Evolutionary conservation across 2,888 invertebrate species (phyloP).

Genomic region (Conomelus anceps): DNA sequence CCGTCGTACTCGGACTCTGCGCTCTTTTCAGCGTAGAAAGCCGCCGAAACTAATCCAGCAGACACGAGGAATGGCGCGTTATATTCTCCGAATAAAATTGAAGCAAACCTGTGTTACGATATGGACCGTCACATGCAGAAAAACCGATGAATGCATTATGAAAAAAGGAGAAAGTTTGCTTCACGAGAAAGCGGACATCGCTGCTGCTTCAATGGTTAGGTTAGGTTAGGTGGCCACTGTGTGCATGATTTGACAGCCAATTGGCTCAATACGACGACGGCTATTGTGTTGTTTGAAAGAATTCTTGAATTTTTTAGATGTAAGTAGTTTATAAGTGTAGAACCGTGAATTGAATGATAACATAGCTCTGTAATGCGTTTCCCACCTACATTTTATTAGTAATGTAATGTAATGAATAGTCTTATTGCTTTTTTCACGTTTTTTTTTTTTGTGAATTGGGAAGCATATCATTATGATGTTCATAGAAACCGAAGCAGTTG

Average conservation of each 20-base stretch:
- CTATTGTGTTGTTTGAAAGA: background rate
- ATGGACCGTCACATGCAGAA: background rate
- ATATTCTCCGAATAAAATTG: background rate
- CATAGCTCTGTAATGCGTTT: too few species aligned
- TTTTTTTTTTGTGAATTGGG: too few species aligned
- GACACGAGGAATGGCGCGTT: background rate
- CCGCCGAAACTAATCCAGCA: background rate
- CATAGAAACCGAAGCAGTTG: too few species aligned
- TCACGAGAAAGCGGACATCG: background rate
- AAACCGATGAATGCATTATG: background rate
- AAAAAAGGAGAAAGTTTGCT: background rate
- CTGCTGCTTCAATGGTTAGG: background rate
- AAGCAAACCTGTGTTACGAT: background rate
- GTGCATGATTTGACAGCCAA: background rate
- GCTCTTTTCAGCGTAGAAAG: background rate
- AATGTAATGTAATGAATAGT: too few species aligned
- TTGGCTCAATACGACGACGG: background rate
- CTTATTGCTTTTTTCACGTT: too few species aligned
- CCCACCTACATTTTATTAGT: too few species aligned
- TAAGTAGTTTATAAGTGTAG: too few species aligned
- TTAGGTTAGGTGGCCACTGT: background rate
- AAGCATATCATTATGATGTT: too few species aligned
- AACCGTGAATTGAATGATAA: too few species aligned
- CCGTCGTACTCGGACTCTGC: background rate
- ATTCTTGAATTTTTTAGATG: too few species aligned